Percentiles rank a stretch among this genome's conserved stretches.
Conservation (phyloP, 2,888 invertebrate species). For the Drosophila kokeensis region DNA sequence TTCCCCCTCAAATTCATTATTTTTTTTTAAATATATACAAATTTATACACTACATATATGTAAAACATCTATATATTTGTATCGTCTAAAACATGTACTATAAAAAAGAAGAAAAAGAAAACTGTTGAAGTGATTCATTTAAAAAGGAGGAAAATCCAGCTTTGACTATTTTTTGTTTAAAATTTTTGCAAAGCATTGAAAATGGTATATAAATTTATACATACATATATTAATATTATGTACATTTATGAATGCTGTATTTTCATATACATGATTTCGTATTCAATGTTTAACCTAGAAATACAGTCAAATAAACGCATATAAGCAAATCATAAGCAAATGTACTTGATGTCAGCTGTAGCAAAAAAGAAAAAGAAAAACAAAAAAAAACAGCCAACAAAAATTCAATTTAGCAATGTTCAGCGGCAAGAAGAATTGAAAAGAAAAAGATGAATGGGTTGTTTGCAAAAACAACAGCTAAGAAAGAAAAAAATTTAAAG, state of each 20-base stretch:
- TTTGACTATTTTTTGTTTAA: constrained; percentile 43
- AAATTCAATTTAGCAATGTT: constrained; percentile 30
- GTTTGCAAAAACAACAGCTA: constrained; percentile 20
- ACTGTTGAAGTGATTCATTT: constrained; percentile 32
- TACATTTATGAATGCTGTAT: constrained; percentile 65
- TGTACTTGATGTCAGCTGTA: constrained; percentile 78
- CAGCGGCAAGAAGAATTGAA: constrained; percentile 23
- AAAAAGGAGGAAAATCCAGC: constrained; percentile 28
- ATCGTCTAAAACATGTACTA: constrained; percentile 56
- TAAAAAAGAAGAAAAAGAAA: constrained; percentile 19
- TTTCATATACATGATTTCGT: constrained; percentile 72
- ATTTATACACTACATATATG: constrained; percentile 29
- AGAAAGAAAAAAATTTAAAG: constrained; percentile 11
- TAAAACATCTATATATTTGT: constrained; percentile 46
- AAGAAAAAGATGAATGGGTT: constrained; percentile 3
- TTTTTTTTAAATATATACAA: constrained; percentile 18
- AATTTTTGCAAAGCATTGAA: constrained; percentile 69
- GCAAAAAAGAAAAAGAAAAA: constrained; percentile 44
- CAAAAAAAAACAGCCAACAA: constrained; percentile 46
- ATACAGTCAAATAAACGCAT: constrained; percentile 62
- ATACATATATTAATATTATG: constrained; percentile 41
- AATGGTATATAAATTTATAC: constrained; percentile 68
- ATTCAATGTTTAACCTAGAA: constrained; percentile 75
- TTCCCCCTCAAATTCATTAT: constrained; percentile 1
- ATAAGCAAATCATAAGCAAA: constrained; percentile 65